A percentile compares a stretch with the other conserved stretches of the same genome.
phyloP scores from a whole-genome alignment of 2,113 vertebrate genomes.

The Catharus fuscescens region DNA sequence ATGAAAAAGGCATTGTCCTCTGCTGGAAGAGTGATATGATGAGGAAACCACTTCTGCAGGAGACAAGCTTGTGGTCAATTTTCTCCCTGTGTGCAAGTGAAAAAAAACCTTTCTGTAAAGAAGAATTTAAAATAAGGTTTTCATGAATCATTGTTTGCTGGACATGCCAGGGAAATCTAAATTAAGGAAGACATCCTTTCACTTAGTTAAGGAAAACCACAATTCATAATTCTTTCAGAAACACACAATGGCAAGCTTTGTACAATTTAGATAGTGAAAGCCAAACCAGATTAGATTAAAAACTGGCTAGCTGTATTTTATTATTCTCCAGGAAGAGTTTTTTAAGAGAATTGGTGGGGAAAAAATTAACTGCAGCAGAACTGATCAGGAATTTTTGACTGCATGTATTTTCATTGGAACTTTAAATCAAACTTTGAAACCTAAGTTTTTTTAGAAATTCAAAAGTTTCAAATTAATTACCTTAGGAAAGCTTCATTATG shows the following conservation, averaged over 20 bases:
- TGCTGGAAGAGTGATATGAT: constrained; percentile 67
- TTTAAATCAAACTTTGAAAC: not conserved
- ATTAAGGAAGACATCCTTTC: constrained; percentile 65
- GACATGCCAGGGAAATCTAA: constrained; percentile 51
- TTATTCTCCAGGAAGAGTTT: not conserved
- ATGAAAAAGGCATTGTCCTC: constrained; percentile 66
- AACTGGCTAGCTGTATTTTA: constrained; percentile 8
- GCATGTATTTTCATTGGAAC: not conserved
- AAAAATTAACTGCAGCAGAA: not conserved
- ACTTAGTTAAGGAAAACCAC: constrained; percentile 61
- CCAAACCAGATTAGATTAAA: constrained; percentile 15
- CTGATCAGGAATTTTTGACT: constrained; percentile 1
- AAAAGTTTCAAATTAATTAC: not conserved
- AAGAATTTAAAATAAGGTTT: constrained; percentile 31
- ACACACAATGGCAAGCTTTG: constrained; percentile 42
- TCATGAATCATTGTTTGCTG: constrained; percentile 70
- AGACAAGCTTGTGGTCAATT: constrained; percentile 66
- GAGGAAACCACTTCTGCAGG: constrained; percentile 71
- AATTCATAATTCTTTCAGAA: constrained; percentile 70
- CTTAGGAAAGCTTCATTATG: not conserved
- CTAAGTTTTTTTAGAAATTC: not conserved
- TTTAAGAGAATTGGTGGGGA: not conserved
- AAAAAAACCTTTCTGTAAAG: constrained; percentile 42
- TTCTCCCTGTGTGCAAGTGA: constrained; percentile 15
- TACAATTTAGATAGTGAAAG: constrained; percentile 31